phyloP scores from a whole-genome alignment of 2,888 invertebrate genomes.

The Euplagia quadripunctaria region DNA sequence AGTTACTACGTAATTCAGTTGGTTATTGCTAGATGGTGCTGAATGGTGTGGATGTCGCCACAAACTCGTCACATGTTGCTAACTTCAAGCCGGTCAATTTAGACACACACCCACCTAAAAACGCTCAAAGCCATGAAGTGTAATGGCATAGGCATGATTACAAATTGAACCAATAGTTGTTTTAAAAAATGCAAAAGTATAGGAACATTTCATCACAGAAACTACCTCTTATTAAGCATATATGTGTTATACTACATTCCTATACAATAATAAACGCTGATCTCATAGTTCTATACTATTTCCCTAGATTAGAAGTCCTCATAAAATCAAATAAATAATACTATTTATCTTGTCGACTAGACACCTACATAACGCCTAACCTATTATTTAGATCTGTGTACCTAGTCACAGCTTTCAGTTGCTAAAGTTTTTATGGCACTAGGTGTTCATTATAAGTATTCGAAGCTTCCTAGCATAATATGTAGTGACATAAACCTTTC shows the following conservation, averaged over 20 bases:
- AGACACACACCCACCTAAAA: not conserved
- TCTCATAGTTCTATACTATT: not conserved
- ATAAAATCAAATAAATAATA: not conserved
- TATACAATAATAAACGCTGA: not conserved
- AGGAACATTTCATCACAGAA: not conserved
- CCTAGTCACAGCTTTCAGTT: slow-evolving; percentile 24
- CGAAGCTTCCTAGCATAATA: slow-evolving; percentile 33
- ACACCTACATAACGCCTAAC: not conserved
- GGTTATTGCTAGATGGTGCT: too few species aligned
- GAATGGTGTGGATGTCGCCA: not conserved
- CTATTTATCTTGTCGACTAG: not conserved
- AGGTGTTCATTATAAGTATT: slow-evolving; percentile 43
- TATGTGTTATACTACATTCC: not conserved
- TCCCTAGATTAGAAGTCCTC: not conserved
- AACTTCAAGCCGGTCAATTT: not conserved
- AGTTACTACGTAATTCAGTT: not conserved
- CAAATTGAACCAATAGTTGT: slow-evolving; percentile 1
- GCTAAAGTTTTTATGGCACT: slow-evolving; percentile 26
- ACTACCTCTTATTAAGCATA: not conserved
- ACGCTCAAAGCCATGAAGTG: too few species aligned
- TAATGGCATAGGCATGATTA: not conserved
- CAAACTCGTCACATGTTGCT: not conserved
- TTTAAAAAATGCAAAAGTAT: not conserved
- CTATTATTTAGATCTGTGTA: slow-evolving; percentile 10
- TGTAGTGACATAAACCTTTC: slow-evolving; percentile 27